Evolutionary conservation across 2,797 vertebrate species (phyloP).

Genomic region (Falco columbarius): DNA sequence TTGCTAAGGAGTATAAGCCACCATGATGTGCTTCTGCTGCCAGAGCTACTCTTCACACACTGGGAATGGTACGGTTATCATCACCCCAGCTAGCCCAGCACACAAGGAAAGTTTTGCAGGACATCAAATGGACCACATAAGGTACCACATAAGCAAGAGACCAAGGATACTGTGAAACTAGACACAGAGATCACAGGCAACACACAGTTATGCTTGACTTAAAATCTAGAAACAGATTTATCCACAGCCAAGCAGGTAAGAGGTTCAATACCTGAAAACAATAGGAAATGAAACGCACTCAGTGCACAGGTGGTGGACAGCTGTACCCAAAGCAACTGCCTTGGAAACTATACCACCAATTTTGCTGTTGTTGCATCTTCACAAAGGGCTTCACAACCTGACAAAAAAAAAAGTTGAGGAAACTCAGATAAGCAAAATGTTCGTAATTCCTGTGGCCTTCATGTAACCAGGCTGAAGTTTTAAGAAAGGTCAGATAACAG

Average conservation of each 20-base stretch:
- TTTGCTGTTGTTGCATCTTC: neutral
- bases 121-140: neutral
- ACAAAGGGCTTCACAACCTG: neutral
- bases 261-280: neutral
- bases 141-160: neutral
- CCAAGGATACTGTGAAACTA: neutral
- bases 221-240: neutral
- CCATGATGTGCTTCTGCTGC: neutral
- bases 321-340: neutral
- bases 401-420: neutral
- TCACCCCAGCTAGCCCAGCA: rapidly evolving
- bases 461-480: neutral
- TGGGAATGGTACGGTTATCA: rapidly evolving
- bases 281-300: neutral
- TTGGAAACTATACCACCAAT: neutral
- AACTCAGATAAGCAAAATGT: neutral
- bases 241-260: neutral
- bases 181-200: neutral
- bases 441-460: neutral
- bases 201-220: neutral
- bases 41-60: neutral
- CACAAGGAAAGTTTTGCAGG: neutral
- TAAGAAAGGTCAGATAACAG: neutral
- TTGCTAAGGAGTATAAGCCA: neutral
- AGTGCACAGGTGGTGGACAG: neutral